These are phyloP conservation scores for Penaeus indicus DNA, from an alignment of 1,140 invertebrate species.

Conservation along the genomic window DNA sequence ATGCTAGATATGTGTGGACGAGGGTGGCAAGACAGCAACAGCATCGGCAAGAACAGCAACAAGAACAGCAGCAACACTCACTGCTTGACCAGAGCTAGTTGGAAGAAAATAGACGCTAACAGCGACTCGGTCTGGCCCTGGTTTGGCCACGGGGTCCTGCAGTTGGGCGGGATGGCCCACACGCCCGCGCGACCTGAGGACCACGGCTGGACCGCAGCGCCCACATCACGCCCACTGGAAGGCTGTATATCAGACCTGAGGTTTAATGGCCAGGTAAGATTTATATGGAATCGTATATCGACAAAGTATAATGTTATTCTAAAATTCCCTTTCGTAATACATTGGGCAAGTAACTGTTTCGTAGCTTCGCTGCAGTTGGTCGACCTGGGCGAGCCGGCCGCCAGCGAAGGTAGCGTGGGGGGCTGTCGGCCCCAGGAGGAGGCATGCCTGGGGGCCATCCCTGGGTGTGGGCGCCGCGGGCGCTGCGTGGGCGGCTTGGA, in stretches of 20 bases:
- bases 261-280: conserved; percentile 51
- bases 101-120: not conserved
- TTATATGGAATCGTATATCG: not conserved
- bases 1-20: conserved; percentile 44
- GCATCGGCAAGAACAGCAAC: too few species aligned
- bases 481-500: conserved; percentile 43
- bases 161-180: conserved; percentile 28
- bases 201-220: conserved; percentile 23
- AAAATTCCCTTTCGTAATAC: not conserved
- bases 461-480: conserved; percentile 30
- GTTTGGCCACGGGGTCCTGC: not conserved
- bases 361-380: conserved; percentile 36
- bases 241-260: conserved; percentile 41
- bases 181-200: not conserved
- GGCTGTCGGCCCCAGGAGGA: conserved; percentile 36
- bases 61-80: not conserved
- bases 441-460: not conserved
- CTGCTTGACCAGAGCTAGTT: conserved; percentile 13
- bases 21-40: conserved; percentile 12
- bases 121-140: not conserved
- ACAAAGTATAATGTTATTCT: not conserved
- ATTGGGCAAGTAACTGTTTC: not conserved
- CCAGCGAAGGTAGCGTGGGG: conserved; percentile 8
- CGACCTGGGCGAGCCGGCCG: conserved; percentile 40
- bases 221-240: conserved; percentile 8